Base-by-base conservation (phyloP, 2,888 invertebrate species). In the Apodemia mormo region DNA sequence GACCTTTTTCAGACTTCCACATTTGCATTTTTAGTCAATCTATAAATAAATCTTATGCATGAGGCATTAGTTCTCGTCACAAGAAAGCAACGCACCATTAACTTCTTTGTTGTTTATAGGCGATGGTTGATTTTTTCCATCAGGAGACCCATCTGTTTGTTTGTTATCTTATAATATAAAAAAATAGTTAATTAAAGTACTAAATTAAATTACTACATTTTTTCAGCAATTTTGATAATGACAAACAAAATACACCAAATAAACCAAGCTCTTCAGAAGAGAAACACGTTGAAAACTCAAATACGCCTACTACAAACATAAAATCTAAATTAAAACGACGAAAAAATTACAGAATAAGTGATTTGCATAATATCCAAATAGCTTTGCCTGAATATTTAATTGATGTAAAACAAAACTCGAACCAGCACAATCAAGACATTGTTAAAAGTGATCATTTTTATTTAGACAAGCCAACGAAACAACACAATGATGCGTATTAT, bases 261-360 rank as follows among this genome's bases (percentile, higher is more conserved):
- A 58, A 58, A 30, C 5, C 10, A 30, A 10, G 30, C 29, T 22
- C 40, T 30, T 9, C 45, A 68, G 61, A 43, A 45, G 33, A 30
- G 30, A 68, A 33, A 37, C 33, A 65, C 68, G 58, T 33, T n/a
- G 68, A 43, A 52, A 68, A 49, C 7, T 10, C 52, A n/a, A 9
- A 49, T 22, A 69, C 2, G 29, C 45, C 54, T 43, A n/a, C 43
- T 22, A 66, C 65, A 65, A 58, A 52, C 82, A 76, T 54, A 75
- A 49, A 82, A 79, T 10, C 30, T 22, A 58, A 58, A 58, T 2
- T 3, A 10, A 58, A 2, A 29, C 58, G 58, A 30, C 30, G 10
- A 68, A 84, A 83, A 77, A 85, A 85, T 7, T 90, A 87, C 70
- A 90, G 83, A 77, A 92, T 92, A 61, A 82, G 76, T 2, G 87